Conservation (phyloP, 2,888 invertebrate genomes). For the Blastobasis adustella region DNA sequence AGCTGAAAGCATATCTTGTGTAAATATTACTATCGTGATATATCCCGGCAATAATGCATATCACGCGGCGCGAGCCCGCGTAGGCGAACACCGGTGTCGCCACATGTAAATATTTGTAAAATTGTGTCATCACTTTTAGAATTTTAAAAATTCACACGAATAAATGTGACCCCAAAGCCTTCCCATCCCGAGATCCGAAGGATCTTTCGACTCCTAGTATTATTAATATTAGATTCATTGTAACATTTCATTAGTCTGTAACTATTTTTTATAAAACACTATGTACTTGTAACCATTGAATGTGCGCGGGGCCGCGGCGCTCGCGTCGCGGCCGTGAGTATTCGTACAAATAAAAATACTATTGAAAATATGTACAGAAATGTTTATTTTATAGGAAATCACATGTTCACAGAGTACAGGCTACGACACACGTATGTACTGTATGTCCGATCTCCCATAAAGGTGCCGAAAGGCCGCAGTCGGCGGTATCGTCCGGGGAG, state of each 20-base stretch:
- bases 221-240: slow-evolving; percentile 18
- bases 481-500: slow-evolving; percentile 57
- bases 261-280: slow-evolving; percentile 41
- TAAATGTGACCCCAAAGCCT: slow-evolving; percentile 32
- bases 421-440: slow-evolving; percentile 47
- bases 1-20: slow-evolving; percentile 30
- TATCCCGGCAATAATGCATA: slow-evolving; percentile 72
- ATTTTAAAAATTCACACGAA: slow-evolving; percentile 34
- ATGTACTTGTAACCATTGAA: slow-evolving; percentile 1
- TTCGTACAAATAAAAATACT: slow-evolving; percentile 61
- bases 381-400: slow-evolving; percentile 68
- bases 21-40: slow-evolving; percentile 40
- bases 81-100: slow-evolving; percentile 36
- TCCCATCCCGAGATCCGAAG: slow-evolving; percentile 22
- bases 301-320: not conserved
- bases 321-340: slow-evolving; percentile 2
- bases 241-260: slow-evolving; percentile 37
- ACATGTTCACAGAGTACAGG: slow-evolving; percentile 54
- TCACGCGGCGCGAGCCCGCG: slow-evolving; percentile 34
- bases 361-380: slow-evolving; percentile 73
- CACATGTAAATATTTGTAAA: slow-evolving; percentile 40
- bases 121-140: slow-evolving; percentile 34
- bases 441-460: slow-evolving; percentile 51
- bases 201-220: slow-evolving; percentile 30
- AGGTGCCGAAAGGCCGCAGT: slow-evolving; percentile 45